phyloP scores from a whole-genome alignment of 2,888 invertebrate genomes.

The Bellardia bayeri region DNA sequence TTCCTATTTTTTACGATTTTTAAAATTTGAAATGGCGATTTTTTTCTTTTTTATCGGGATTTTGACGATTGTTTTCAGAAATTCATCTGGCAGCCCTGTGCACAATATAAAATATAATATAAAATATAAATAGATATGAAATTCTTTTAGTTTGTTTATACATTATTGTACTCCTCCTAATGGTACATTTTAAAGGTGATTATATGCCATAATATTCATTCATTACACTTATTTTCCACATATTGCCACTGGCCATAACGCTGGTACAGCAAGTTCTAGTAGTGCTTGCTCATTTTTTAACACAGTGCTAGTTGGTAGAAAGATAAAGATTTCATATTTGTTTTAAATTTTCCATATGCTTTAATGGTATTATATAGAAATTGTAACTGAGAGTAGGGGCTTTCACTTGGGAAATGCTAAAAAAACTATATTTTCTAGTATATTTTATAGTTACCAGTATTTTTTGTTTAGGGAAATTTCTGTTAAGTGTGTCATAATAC shows the following conservation, averaged over 20 bases:
- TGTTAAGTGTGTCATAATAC: slow-evolving; percentile 62
- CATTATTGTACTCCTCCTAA: neutral
- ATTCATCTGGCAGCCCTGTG: too few relatives aligned
- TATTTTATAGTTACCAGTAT: neutral
- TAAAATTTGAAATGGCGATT: too few relatives aligned
- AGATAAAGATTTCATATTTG: slow-evolving; percentile 13
- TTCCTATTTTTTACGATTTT: too few relatives aligned
- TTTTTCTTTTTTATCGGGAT: too few relatives aligned
- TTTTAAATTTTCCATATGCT: neutral
- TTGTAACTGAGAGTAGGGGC: neutral
- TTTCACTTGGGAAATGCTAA: slow-evolving; percentile 2
- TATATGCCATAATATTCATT: neutral
- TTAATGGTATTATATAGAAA: slow-evolving; percentile 16
- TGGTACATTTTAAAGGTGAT: slow-evolving; percentile 19
- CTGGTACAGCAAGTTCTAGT: neutral
- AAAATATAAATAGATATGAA: neutral
- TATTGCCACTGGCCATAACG: slow-evolving; percentile 21
- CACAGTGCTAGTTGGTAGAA: too few relatives aligned
- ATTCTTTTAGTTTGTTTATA: neutral
- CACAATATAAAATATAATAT: too few relatives aligned
- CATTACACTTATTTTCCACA: slow-evolving; percentile 1
- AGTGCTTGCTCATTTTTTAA: slow-evolving; percentile 10
- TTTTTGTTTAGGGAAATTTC: neutral
- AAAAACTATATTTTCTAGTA: slow-evolving; percentile 6
- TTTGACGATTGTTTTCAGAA: too few relatives aligned